Evolutionary conservation across 2,888 invertebrate species (phyloP).

Genomic region (Cephus pulcher): DNA sequence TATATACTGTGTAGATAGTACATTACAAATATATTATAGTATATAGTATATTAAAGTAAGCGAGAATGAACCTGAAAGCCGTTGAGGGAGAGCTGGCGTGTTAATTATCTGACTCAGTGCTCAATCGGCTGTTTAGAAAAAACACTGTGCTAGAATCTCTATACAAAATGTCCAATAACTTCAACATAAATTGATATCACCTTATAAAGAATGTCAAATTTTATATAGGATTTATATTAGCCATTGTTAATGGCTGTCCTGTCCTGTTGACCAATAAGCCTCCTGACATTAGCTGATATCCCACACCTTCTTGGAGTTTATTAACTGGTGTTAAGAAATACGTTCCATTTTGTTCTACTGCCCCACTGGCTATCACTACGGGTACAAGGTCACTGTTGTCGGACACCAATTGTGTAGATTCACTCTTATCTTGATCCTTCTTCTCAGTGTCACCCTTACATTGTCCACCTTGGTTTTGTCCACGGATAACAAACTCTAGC

Average conservation of each 20-base stretch:
- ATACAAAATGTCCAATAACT: background rate
- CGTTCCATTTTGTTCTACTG: slow-evolving; percentile 41
- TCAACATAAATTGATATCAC: background rate
- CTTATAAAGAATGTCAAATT: background rate
- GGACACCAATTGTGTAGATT: slow-evolving; percentile 31
- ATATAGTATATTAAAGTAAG: background rate
- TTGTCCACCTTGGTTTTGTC: slow-evolving; percentile 25
- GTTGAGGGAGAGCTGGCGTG: background rate
- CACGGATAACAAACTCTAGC: slow-evolving; percentile 64
- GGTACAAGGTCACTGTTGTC: slow-evolving; percentile 45
- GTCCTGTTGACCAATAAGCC: slow-evolving; percentile 46
- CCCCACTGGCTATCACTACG: slow-evolving; percentile 46
- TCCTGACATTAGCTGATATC: slow-evolving; percentile 47
- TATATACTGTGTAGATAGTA: background rate
- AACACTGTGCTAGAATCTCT: background rate
- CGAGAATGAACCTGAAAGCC: background rate
- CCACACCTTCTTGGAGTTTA: slow-evolving; percentile 46
- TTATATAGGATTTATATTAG: slow-evolving; percentile 30
- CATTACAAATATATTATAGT: background rate
- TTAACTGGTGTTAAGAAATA: slow-evolving; percentile 52
- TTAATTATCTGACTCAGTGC: background rate
- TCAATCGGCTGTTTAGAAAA: background rate
- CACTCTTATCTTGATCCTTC: slow-evolving; percentile 24
- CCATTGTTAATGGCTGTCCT: slow-evolving; percentile 33
- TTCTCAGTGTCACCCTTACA: slow-evolving; percentile 30